Evolutionary conservation across 53 echinoderm and acorn worm species (phyloP).

Genomic region (Paelopatides confundens): DNA sequence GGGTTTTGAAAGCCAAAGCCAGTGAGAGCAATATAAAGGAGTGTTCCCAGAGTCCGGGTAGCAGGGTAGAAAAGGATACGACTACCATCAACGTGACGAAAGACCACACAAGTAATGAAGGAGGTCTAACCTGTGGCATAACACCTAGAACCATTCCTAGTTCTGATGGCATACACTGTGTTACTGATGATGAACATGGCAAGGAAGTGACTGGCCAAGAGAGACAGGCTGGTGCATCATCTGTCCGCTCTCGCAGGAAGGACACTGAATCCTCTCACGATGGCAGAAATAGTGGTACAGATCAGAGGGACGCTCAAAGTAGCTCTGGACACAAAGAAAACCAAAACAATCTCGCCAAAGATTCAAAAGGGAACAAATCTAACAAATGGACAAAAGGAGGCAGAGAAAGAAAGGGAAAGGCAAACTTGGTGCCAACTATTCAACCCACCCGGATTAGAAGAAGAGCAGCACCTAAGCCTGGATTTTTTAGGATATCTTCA

Average conservation of each 20-base stretch:
- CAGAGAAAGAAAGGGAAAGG: neutral
- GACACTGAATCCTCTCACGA: neutral
- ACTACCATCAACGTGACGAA: no score
- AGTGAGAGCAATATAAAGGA: no score
- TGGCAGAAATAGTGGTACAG: neutral
- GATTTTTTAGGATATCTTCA: neutral
- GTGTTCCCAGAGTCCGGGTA: no score
- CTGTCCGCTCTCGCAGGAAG: no score
- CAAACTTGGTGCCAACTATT: neutral
- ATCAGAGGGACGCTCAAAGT: neutral
- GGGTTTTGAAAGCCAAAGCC: no score
- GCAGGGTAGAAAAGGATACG: no score
- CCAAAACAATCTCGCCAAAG: neutral
- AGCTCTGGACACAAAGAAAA: neutral
- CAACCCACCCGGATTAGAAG: neutral
- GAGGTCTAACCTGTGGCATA: neutral
- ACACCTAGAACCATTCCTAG: no score
- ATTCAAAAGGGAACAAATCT: neutral
- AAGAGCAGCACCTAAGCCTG: constrained; percentile 15
- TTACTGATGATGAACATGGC: neutral
- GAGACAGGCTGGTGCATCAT: neutral
- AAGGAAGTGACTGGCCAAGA: neutral
- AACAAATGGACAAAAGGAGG: neutral
- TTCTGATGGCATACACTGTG: neutral
- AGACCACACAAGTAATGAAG: neutral